Base-by-base conservation (phyloP, 2,888 invertebrate genomes). In the Tupiocoris notatus region DNA sequence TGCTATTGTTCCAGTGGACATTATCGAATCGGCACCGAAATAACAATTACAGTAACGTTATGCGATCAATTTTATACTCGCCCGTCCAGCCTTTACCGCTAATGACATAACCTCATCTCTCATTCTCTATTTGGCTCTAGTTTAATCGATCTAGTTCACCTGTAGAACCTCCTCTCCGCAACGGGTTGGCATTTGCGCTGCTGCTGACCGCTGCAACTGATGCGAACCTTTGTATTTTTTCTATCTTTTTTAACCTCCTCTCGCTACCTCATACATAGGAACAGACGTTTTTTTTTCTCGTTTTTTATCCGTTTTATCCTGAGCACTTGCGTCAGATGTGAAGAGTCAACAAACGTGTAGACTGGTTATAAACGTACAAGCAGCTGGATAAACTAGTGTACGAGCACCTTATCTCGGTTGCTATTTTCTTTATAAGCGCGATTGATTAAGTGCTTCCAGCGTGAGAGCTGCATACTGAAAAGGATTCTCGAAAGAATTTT, bases 51-150 rank as follows among this genome's bases (percentile, higher is more conserved):
- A n/a, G n/a, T n/a, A n/a, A n/a, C n/a, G 39, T 39, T 39, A 39
- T 39, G 39, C 39, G 39, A 39, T 39, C 39, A 12, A 7, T 39
- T 39, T 39, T 39, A 39, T 39, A 7, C 6, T 39, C 39, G 39
- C 39, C 12, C 39, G 3, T 12, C 39, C 6, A 39, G 39, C n/a
- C n/a, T 39, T 65, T 39, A 65, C 65, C 65, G 39, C 65, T 65
- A 17, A 65, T 65, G 65, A 65, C 39, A 65, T 65, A 65, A 65
- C 65, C 24, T 12, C 65, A 65, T 65, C 65, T 22, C 21, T 20
- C 22, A 22, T 22, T 24, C 39, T 65, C 12, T 39, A 39, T 65
- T 39, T 65, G 65, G 65, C 18, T 17, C 39, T 20, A 18, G 65
- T 65, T 61, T 18, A 3, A 65, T 39, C 65, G 25, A 65, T 39